A percentile compares a stretch with the other conserved stretches of the same genome.
These are phyloP conservation scores for Nannospalax galili DNA, from an alignment of 2,113 vertebrate species.

Conservation along the genomic window DNA sequence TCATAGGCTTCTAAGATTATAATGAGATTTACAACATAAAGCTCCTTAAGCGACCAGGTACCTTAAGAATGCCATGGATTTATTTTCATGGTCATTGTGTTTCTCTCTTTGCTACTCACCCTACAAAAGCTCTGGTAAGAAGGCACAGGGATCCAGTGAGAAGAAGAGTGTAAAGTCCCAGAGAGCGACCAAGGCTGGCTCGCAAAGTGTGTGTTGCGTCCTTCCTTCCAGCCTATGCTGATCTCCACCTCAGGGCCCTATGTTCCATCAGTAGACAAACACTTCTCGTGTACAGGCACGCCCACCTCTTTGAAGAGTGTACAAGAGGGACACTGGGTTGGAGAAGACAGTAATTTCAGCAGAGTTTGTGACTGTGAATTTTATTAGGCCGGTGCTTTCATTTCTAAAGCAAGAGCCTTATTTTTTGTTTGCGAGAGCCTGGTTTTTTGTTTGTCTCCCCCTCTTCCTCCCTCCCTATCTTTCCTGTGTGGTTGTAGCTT, in stretches of 20 bases:
- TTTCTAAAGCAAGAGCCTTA: conserved; percentile 34
- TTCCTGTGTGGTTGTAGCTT: conserved; percentile 49
- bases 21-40: conserved; percentile 10
- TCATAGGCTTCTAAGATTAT: neutral
- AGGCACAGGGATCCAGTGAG: neutral
- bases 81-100: neutral
- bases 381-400: conserved; percentile 52
- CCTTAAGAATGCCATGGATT: neutral
- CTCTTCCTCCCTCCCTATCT: neutral
- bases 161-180: neutral
- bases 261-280: neutral
- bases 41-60: neutral
- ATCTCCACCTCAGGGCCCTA: neutral
- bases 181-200: neutral
- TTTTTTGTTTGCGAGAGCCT: too few species aligned
- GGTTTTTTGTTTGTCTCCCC: neutral
- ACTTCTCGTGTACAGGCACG: neutral
- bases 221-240: neutral
- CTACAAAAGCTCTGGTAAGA: neutral
- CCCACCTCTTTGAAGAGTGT: neutral
- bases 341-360: neutral
- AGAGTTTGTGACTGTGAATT: conserved; percentile 30
- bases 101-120: neutral
- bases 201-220: neutral
- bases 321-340: neutral